These are phyloP conservation scores for Gymnocypris eckloni DNA, from an alignment of 2,797 vertebrate genomes.

Conservation along the genomic window DNA sequence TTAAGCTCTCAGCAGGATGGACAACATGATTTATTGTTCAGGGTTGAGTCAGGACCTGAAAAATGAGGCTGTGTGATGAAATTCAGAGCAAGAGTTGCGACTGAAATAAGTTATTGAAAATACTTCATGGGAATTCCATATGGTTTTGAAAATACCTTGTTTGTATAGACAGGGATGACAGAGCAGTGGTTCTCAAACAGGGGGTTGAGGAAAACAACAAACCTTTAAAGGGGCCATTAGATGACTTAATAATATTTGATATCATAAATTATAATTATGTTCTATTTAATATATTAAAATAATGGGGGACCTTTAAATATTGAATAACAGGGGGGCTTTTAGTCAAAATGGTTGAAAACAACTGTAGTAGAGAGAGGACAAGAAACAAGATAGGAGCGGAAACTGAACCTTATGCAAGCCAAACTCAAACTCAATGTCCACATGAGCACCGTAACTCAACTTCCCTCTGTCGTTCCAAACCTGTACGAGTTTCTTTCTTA, in stretches of 20 bases:
- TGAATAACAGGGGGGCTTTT: background rate
- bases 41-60: background rate
- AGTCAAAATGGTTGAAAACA: background rate
- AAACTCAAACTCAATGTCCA: background rate
- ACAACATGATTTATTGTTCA: background rate
- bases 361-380: background rate
- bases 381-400: background rate
- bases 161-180: background rate
- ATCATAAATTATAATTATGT: background rate
- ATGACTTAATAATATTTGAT: background rate
- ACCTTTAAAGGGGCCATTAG: background rate
- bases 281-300: background rate
- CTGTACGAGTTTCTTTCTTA: background rate
- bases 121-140: background rate
- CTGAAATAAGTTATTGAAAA: background rate
- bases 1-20: constrained; percentile 1
- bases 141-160: background rate
- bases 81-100: background rate
- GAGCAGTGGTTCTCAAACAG: background rate
- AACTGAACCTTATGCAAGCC: background rate
- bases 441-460: background rate
- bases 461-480: background rate
- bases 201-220: background rate
- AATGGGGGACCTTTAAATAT: background rate
- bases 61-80: background rate